These are phyloP conservation scores for Rhea pennata DNA, from an alignment of 2,113 vertebrate genomes.

Conservation along the genomic window DNA sequence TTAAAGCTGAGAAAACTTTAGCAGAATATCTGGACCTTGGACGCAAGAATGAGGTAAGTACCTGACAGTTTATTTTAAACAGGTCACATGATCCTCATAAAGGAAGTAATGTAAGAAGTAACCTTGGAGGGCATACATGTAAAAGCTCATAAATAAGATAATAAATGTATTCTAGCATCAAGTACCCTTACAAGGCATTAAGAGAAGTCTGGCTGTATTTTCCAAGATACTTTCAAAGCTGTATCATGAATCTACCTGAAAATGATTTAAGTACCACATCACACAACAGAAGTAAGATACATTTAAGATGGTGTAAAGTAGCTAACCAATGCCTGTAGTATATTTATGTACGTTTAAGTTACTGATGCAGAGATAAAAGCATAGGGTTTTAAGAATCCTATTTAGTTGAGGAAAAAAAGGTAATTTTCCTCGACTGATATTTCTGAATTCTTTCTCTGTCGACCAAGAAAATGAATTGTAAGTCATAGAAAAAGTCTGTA, in stretches of 20 bases:
- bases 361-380: background rate
- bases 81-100: background rate
- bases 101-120: background rate
- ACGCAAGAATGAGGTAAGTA: background rate
- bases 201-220: background rate
- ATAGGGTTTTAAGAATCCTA: background rate
- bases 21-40: background rate
- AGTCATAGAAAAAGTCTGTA: background rate
- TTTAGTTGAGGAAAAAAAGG: background rate
- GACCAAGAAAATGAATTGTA: background rate
- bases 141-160: background rate
- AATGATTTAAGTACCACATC: fast-evolving
- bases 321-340: background rate
- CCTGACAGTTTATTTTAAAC: background rate
- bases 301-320: background rate
- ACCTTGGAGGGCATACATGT: background rate
- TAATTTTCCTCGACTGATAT: background rate
- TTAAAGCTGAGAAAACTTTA: background rate
- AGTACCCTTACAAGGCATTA: background rate
- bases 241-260: background rate
- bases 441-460: background rate
- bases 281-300: background rate
- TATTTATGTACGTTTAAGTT: background rate
- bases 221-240: background rate
- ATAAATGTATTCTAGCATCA: background rate